Conservation (phyloP, 2,888 invertebrate species). For the Coleophora flavipennella region DNA sequence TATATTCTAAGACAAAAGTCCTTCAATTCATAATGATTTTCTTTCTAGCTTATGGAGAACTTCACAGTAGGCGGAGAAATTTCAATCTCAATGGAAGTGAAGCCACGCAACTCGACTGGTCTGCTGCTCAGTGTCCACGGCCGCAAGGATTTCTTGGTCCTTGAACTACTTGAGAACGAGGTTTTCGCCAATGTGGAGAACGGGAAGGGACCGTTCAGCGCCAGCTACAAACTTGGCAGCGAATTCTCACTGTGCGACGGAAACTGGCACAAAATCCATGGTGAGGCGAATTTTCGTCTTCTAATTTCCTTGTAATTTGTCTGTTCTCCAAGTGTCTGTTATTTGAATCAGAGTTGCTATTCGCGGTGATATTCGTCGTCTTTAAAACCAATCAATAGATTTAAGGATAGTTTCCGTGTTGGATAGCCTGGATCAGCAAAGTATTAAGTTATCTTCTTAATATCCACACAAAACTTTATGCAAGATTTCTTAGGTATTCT, state of each 20-base stretch:
- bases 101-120: conserved; percentile 88
- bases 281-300: conserved; percentile 39
- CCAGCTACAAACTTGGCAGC: conserved; percentile 78
- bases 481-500: no score
- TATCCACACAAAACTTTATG: no score
- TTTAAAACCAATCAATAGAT: no score
- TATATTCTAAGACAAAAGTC: no score
- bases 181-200: conserved; percentile 88
- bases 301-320: no score
- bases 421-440: no score
- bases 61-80: conserved; percentile 86
- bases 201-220: conserved; percentile 84
- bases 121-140: conserved; percentile 90
- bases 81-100: conserved; percentile 87
- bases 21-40: background rate
- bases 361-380: no score
- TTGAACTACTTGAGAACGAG: conserved; percentile 90
- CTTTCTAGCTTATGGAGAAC: conserved; percentile 71
- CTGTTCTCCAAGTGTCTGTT: no score
- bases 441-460: no score
- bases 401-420: no score
- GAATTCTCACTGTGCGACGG: conserved; percentile 91
- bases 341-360: no score
- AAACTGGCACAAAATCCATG: conserved; percentile 91
- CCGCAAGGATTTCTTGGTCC: conserved; percentile 83